Base-by-base conservation (phyloP, 2,797 vertebrate genomes). In the Microctenopoma stevenorrisi region DNA sequence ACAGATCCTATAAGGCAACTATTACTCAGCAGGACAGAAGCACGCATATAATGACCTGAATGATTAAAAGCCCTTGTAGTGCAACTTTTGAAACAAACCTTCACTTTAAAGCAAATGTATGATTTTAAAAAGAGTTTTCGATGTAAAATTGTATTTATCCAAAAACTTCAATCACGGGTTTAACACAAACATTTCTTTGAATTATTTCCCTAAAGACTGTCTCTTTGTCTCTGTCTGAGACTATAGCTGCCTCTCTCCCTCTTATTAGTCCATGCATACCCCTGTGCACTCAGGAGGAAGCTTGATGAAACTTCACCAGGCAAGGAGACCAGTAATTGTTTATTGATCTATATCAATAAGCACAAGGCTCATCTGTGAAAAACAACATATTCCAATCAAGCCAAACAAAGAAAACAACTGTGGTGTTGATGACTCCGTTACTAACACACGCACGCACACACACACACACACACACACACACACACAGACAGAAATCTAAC, bases 281-380 rank as follows among this genome's bases (percentile, higher is more conserved):
- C 51, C 78, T 22, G 46, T 46, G 65, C 71, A 56, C 37, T 50
- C 28, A 50, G 22, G 44, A 43, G 53, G 4, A 64, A 70, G 63
- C 68, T 74, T 69, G 58, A 79, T 84, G 63, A 65, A 76, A 69
- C 74, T 69, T 68, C 57, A 55, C 67, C 66, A 72, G 62, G 53
- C 79, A 79, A 70, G 81, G 68, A 84, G 53, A 76, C 55, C 82
- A 74, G 81, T 91, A 91, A 91, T 89, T 90, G 83, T 88, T 91
- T 91, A 89, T 91, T 22, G 88, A 92, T 84, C 85, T 72, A 59
- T 84, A 87, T 88, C 84, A 83, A 89, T 84, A 81, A 52, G 62
- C 68, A 69, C 74, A 67, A 72, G 76, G 86, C 77, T 89, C 78
- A 78, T 86, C 82, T 85, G 89, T 79, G 79, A 86, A 82, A 76